These are phyloP conservation scores for Leucoraja ocellata DNA, from an alignment of 2,797 vertebrate genomes.

Conservation along the genomic window DNA sequence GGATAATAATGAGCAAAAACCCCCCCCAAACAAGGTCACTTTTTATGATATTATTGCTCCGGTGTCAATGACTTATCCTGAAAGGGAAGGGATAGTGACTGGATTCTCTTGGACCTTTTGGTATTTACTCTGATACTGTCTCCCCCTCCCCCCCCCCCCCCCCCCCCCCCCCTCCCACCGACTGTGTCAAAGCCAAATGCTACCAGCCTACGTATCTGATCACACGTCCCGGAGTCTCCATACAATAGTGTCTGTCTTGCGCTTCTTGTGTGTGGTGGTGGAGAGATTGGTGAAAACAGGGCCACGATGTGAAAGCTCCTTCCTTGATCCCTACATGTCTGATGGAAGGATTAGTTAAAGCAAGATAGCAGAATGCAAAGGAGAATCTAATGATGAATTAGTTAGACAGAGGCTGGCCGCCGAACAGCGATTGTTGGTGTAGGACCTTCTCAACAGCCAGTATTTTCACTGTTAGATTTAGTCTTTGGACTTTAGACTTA, in stretches of 20 bases:
- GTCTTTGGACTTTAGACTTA: too few species aligned
- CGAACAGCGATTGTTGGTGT: not conserved
- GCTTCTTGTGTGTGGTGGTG: too few species aligned
- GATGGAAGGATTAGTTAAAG: not conserved
- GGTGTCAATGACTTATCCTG: not conserved
- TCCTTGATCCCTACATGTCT: not conserved
- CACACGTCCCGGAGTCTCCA: too few species aligned
- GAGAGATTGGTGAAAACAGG: too few species aligned
- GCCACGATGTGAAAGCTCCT: too few species aligned
- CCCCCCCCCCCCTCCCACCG: not conserved
- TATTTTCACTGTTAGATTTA: not conserved
- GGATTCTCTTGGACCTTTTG: not conserved
- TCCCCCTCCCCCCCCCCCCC: too few species aligned
- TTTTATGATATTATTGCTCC: not conserved
- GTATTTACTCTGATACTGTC: not conserved
- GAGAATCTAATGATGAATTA: not conserved
- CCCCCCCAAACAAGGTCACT: not conserved
- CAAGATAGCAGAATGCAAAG: not conserved
- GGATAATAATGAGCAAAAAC: not conserved
- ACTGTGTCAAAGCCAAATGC: not conserved
- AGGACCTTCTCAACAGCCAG: not conserved
- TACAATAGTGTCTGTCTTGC: too few species aligned
- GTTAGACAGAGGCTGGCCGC: not conserved
- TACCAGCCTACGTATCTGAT: not conserved
- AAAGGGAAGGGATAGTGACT: not conserved